A percentile compares a stretch with the other conserved stretches of the same genome.
Evolutionary conservation across 2,113 vertebrate species (phyloP).

Genomic region (Cyanoramphus novaezelandiae): DNA sequence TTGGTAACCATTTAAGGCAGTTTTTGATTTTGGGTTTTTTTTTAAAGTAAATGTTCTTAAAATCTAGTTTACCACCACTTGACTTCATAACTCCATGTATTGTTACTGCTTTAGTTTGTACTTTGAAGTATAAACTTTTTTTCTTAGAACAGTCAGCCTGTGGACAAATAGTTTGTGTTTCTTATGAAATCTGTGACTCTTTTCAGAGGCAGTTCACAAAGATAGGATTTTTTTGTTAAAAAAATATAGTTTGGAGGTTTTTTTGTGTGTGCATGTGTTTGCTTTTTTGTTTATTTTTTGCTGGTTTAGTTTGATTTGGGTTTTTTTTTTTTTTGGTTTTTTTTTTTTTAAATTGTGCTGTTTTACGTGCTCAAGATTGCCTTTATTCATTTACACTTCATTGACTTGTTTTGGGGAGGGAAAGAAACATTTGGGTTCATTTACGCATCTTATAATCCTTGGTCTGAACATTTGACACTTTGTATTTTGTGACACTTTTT

Average conservation of each 20-base stretch:
- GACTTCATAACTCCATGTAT: background rate
- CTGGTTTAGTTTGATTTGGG: background rate
- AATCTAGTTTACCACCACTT: background rate
- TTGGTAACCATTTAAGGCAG: background rate
- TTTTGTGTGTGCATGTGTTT: background rate
- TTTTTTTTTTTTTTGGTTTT: background rate
- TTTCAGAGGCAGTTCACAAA: background rate
- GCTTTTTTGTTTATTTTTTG: background rate
- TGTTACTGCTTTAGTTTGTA: background rate
- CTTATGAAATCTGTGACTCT: background rate
- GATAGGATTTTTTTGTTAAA: background rate
- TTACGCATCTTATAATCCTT: background rate
- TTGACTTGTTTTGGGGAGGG: background rate
- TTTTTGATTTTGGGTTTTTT: background rate
- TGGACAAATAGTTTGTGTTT: background rate
- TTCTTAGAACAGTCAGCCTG: background rate
- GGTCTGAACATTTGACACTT: background rate
- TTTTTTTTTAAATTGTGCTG: background rate
- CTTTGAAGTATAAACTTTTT: background rate
- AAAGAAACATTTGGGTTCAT: background rate
- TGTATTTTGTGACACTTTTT: background rate
- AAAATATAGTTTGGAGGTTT: background rate
- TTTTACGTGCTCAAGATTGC: background rate
- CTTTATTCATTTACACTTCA: background rate
- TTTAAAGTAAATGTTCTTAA: background rate